These are phyloP conservation scores for Caradrina clavipalpis DNA, from an alignment of 2,888 invertebrate genomes.

Conservation along the genomic window DNA sequence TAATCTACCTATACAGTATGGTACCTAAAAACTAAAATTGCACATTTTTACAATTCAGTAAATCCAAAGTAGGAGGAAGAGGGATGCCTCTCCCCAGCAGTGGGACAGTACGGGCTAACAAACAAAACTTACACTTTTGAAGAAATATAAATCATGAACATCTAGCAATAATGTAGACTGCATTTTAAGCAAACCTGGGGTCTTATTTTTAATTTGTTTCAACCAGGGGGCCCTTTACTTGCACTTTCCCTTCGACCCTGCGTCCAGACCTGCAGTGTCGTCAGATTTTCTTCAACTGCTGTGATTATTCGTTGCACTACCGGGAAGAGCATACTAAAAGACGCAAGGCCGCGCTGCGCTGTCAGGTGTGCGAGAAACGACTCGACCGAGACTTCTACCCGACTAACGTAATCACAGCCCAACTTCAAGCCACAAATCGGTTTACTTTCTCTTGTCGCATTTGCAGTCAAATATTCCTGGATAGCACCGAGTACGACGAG, in stretches of 20 bases:
- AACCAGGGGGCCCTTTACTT: slow-evolving; percentile 86
- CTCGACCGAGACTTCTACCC: slow-evolving; percentile 79
- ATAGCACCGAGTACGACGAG: slow-evolving; percentile 79
- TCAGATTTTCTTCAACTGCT: slow-evolving; percentile 87
- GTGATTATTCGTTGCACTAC: slow-evolving; percentile 87
- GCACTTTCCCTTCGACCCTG: slow-evolving; percentile 81
- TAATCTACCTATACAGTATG: too few relatives aligned
- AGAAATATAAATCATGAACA: background rate
- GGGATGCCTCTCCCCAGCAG: too few relatives aligned
- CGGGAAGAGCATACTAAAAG: slow-evolving; percentile 87
- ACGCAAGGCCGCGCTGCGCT: slow-evolving; percentile 85
- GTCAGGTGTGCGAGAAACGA: slow-evolving; percentile 88
- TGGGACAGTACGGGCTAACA: too few relatives aligned
- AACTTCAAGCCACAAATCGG: slow-evolving; percentile 64
- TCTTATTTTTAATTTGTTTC: slow-evolving; percentile 53
- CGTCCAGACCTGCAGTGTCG: slow-evolving; percentile 84
- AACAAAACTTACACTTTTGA: too few relatives aligned
- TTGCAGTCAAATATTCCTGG: slow-evolving; percentile 80
- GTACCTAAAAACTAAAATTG: too few relatives aligned
- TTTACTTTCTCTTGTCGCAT: slow-evolving; percentile 78
- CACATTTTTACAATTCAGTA: too few relatives aligned
- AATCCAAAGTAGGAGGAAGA: too few relatives aligned
- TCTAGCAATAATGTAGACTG: background rate
- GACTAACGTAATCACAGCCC: slow-evolving; percentile 64
- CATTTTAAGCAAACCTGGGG: slow-evolving; percentile 41